Evolutionary conservation across 2,797 vertebrate species (phyloP).

Genomic region (Pampus argenteus): DNA sequence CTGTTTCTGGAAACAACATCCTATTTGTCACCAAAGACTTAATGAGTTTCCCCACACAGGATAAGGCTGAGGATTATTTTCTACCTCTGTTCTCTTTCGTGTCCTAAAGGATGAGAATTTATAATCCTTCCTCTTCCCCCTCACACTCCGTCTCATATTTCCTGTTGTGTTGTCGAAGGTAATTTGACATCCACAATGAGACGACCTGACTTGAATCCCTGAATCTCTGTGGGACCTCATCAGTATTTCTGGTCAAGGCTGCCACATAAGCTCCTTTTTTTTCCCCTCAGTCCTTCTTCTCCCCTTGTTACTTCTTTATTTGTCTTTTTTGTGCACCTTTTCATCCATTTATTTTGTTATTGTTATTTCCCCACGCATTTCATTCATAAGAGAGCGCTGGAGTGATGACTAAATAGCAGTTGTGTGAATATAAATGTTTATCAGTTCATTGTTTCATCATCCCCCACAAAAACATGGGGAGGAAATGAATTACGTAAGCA

Average conservation of each 20-base stretch:
- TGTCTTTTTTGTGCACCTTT: constrained; percentile 54
- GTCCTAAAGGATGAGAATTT: constrained; percentile 67
- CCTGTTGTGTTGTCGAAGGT: constrained; percentile 69
- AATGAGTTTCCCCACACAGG: constrained; percentile 73
- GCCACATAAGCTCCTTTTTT: constrained; percentile 66
- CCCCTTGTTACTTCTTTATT: constrained; percentile 55
- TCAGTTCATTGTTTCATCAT: constrained; percentile 15
- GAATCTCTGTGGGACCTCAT: constrained; percentile 68
- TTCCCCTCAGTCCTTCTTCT: constrained; percentile 44
- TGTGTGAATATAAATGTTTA: constrained; percentile 39
- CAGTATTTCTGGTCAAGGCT: constrained; percentile 75
- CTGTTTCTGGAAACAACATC: constrained; percentile 64
- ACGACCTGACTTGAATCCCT: constrained; percentile 73
- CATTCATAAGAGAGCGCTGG: constrained; percentile 23
- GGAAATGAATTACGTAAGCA: constrained; percentile 29
- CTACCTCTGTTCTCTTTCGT: constrained; percentile 68
- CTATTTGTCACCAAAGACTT: constrained; percentile 77
- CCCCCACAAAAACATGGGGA: background rate
- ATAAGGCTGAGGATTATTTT: constrained; percentile 75
- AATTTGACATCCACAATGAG: constrained; percentile 77
- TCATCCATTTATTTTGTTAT: constrained; percentile 41
- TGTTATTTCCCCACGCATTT: constrained; percentile 30
- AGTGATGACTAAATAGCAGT: constrained; percentile 16
- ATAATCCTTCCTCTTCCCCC: constrained; percentile 65
- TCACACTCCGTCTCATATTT: constrained; percentile 62